Conservation (phyloP, 2,888 invertebrate species). For the Leucoma salicis region DNA sequence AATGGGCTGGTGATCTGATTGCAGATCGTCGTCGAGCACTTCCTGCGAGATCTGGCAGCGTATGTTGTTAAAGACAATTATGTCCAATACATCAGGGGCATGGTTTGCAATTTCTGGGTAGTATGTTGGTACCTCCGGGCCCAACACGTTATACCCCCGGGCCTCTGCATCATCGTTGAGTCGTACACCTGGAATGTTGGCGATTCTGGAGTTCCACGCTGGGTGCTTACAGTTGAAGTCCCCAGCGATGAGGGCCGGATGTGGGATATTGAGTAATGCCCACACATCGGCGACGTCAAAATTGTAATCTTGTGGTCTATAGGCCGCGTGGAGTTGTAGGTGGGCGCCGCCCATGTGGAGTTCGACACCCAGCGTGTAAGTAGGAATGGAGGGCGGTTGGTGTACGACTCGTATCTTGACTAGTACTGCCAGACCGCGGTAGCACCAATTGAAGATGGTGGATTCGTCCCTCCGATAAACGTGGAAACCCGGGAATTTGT, state of each 20-base stretch:
- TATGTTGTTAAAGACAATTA: neutral
- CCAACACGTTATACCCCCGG: neutral
- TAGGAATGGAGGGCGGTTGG: neutral
- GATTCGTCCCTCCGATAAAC: no score
- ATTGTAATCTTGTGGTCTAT: neutral
- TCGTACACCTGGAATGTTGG: neutral
- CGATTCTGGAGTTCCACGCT: neutral
- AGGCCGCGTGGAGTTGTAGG: neutral
- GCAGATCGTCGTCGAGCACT: neutral
- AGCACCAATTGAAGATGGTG: neutral
- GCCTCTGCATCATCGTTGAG: neutral
- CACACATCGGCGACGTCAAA: neutral
- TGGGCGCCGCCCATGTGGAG: no score
- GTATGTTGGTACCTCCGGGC: neutral
- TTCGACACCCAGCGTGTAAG: no score
- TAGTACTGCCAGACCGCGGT: neutral
- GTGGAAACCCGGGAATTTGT: neutral
- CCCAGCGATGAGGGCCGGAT: neutral
- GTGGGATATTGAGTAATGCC: neutral
- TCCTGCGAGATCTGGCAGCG: no score
- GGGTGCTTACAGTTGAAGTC: neutral
- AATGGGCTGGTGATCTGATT: neutral
- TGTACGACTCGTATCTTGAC: neutral
- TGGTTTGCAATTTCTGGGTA: neutral
- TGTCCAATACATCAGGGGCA: neutral